A percentile compares a stretch with the other conserved stretches of the same genome.
These are phyloP conservation scores for Simalia tracyae DNA, from an alignment of 2,797 vertebrate genomes.

Conservation along the genomic window DNA sequence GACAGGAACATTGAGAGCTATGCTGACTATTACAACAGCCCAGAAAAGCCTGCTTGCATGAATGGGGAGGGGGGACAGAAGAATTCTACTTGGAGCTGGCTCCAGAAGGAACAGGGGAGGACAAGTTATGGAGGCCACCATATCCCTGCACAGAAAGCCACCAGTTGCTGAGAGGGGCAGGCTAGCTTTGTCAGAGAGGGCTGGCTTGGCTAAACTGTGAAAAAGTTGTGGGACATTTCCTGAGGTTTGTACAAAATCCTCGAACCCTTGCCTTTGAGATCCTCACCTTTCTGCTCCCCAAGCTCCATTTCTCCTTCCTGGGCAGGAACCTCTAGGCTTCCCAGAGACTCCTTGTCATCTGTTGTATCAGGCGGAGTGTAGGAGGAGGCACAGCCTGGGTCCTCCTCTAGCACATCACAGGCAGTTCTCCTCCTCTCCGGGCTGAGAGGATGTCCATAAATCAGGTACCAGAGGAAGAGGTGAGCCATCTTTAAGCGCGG, in stretches of 20 bases:
- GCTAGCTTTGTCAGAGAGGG: not conserved
- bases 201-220: not conserved
- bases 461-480: slow-evolving; percentile 89
- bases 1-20: not conserved
- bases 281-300: slow-evolving; percentile 66
- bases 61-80: not conserved
- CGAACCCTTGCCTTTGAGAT: too few relatives aligned
- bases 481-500: slow-evolving; percentile 86
- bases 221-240: not conserved
- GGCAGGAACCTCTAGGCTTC: slow-evolving; percentile 24
- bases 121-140: not conserved
- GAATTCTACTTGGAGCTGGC: not conserved
- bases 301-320: slow-evolving; percentile 66
- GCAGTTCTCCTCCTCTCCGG: not conserved
- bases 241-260: too few relatives aligned
- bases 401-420: slow-evolving; percentile 6
- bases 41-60: too few relatives aligned
- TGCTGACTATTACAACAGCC: not conserved
- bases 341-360: not conserved
- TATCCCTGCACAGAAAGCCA: not conserved
- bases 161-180: not conserved
- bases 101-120: not conserved
- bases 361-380: not conserved
- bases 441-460: slow-evolving; percentile 83
- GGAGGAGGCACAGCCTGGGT: not conserved